Percentiles rank a stretch among this genome's conserved stretches.
Evolutionary conservation across 2,888 invertebrate genomes (phyloP).

Genomic region (Erynnis tages): DNA sequence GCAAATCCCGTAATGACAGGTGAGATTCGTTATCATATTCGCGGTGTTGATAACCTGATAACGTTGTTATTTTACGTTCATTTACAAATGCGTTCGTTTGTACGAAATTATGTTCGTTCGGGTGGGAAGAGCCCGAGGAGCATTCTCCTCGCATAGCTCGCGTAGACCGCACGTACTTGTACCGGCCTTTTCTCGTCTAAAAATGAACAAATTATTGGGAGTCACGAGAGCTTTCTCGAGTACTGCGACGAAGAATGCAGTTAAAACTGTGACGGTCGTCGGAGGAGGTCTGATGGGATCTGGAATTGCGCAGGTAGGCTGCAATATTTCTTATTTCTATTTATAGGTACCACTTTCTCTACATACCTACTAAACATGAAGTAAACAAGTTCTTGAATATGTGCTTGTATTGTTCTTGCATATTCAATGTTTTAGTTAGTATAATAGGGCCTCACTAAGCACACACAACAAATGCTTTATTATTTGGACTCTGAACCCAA

Average conservation of each 20-base stretch:
- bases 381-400: too few relatives aligned
- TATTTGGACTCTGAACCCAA: too few relatives aligned
- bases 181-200: too few relatives aligned
- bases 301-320: conserved; percentile 91
- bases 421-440: too few relatives aligned
- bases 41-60: conserved; percentile 2
- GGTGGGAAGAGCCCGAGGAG: not conserved
- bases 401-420: too few relatives aligned
- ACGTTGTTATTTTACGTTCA: conserved; percentile 1
- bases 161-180: not conserved
- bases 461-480: too few relatives aligned
- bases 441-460: too few relatives aligned
- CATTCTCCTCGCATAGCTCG: not conserved
- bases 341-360: not conserved
- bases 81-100: not conserved
- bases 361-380: too few relatives aligned
- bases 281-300: conserved; percentile 96
- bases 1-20: conserved; percentile 33
- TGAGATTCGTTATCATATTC: conserved; percentile 30
- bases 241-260: conserved; percentile 73
- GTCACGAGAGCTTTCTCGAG: conserved; percentile 65
- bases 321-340: not conserved
- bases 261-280: conserved; percentile 90
- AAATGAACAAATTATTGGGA: conserved; percentile 62
- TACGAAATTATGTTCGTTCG: not conserved